A percentile compares a stretch with the other conserved stretches of the same genome.
These are phyloP conservation scores for Bryconaethiops microstoma DNA, from an alignment of 2,797 vertebrate genomes.

Conservation along the genomic window DNA sequence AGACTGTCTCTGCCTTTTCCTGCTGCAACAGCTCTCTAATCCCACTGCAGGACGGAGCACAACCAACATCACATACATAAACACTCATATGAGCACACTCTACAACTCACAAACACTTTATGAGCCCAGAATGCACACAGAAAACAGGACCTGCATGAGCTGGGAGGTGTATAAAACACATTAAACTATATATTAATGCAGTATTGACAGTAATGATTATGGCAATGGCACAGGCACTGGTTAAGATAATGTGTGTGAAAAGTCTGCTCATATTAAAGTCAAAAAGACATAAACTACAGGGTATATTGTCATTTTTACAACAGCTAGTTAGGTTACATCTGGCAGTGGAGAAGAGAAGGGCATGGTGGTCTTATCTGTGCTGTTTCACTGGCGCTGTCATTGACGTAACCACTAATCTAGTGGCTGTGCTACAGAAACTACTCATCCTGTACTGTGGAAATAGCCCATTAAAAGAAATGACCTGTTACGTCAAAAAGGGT, in stretches of 20 bases:
- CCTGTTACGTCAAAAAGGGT: not conserved
- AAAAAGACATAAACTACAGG: too few relatives aligned
- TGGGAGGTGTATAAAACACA: not conserved
- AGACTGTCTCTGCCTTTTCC: conserved; percentile 66
- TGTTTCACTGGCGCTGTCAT: not conserved
- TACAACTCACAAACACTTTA: conserved; percentile 17
- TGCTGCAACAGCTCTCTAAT: conserved; percentile 68
- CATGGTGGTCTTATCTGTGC: not conserved
- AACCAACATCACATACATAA: conserved; percentile 29
- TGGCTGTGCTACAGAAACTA: not conserved
- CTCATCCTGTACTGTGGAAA: not conserved
- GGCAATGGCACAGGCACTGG: not conserved
- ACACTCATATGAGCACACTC: conserved; percentile 41
- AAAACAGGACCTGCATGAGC: not conserved
- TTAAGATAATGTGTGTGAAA: not conserved
- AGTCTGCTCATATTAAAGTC: too few relatives aligned
- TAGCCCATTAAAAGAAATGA: not conserved
- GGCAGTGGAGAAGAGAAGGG: too few relatives aligned
- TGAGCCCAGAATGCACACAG: not conserved
- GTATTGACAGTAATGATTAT: not conserved
- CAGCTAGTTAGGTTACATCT: too few relatives aligned
- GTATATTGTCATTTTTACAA: too few relatives aligned
- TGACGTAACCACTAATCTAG: not conserved
- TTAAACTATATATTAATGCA: not conserved
- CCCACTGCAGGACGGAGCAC: conserved; percentile 64